These are phyloP conservation scores for Nymphalis polychloros DNA, from an alignment of 2,888 invertebrate genomes.

Conservation along the genomic window DNA sequence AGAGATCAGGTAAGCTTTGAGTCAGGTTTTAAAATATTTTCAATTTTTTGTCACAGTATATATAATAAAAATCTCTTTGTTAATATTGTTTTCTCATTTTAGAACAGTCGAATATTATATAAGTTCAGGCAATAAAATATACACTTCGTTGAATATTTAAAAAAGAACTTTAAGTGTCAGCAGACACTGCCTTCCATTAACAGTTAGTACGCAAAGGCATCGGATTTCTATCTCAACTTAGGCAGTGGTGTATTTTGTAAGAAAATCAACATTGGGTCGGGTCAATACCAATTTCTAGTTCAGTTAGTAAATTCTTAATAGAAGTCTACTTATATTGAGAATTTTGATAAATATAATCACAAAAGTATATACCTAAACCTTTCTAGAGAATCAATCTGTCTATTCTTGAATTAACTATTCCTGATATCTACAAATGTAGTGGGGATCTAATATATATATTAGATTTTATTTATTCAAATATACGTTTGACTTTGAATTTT, in stretches of 20 bases:
- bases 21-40: neutral
- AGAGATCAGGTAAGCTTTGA: no score
- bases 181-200: slow-evolving; percentile 27
- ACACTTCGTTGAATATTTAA: slow-evolving; percentile 9
- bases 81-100: neutral
- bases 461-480: no score
- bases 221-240: slow-evolving; percentile 10
- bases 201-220: slow-evolving; percentile 16
- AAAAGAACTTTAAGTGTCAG: slow-evolving; percentile 15
- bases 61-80: neutral
- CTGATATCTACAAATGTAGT: no score
- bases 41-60: neutral
- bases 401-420: no score
- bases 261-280: neutral
- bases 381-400: no score
- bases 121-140: neutral
- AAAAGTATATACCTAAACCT: no score
- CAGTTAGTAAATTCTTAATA: no score
- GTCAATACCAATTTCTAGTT: no score
- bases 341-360: no score
- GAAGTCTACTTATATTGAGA: no score
- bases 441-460: no score
- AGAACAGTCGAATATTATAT: neutral
- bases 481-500: no score
- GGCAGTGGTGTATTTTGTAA: slow-evolving; percentile 1